Evolutionary conservation across 2,113 vertebrate species (phyloP).

Genomic region (Corythornis cristatus): DNA sequence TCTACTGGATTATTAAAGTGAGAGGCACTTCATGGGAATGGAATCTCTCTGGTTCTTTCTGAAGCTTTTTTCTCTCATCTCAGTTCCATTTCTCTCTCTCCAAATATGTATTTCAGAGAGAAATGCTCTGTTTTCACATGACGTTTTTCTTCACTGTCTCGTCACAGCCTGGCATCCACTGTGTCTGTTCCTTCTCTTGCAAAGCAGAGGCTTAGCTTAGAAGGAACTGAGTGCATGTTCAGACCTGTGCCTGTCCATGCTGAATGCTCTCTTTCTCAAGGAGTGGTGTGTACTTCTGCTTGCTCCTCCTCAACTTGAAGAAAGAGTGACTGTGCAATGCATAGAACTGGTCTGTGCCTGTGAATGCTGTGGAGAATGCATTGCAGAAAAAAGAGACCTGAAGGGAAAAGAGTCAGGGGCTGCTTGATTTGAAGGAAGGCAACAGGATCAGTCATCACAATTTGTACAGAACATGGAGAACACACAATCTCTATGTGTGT

Average conservation of each 20-base stretch:
- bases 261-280: not conserved
- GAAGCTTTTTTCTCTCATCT: not conserved
- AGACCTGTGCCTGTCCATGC: not conserved
- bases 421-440: not conserved
- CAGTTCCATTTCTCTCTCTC: not conserved
- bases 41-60: not conserved
- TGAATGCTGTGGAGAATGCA: fast-evolving
- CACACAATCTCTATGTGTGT: not conserved
- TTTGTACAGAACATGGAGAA: not conserved
- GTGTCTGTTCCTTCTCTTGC: not conserved
- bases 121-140: not conserved
- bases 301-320: not conserved
- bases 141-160: not conserved
- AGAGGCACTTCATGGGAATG: not conserved
- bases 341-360: not conserved
- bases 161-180: not conserved
- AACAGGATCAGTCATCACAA: not conserved
- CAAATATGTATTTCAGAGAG: not conserved
- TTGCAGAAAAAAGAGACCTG: not conserved
- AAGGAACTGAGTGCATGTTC: not conserved
- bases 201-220: not conserved
- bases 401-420: not conserved
- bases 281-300: fast-evolving
- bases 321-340: fast-evolving
- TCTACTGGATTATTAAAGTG: not conserved